A percentile compares a stretch with the other conserved stretches of the same genome.
These are phyloP conservation scores for Alca torda DNA, from an alignment of 2,797 vertebrate genomes.

Conservation along the genomic window DNA sequence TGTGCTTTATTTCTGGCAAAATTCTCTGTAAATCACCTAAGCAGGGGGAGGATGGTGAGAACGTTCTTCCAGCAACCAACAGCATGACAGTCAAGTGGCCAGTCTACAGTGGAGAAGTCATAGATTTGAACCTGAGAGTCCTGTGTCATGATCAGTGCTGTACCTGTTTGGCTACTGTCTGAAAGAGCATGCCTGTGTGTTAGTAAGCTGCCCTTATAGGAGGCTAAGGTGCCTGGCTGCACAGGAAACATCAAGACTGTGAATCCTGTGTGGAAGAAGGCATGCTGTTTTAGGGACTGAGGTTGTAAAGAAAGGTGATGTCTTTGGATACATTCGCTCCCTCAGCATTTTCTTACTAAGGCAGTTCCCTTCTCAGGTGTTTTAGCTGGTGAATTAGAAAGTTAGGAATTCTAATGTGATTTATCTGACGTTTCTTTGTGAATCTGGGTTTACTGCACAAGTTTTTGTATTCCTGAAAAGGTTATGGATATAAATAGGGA, in stretches of 20 bases:
- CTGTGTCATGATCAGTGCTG: neutral
- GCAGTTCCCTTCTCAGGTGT: neutral
- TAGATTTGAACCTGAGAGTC: neutral
- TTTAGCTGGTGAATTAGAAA: neutral
- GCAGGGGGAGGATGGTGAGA: neutral
- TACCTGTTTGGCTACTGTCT: neutral
- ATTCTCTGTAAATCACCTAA: neutral
- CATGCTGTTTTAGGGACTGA: neutral
- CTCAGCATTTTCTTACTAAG: neutral
- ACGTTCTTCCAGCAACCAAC: neutral
- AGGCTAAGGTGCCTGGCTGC: neutral
- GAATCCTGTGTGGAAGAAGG: neutral
- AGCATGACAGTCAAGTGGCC: neutral
- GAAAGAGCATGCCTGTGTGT: neutral
- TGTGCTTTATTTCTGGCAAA: neutral
- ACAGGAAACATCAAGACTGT: neutral
- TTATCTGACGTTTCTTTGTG: neutral
- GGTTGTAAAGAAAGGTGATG: neutral
- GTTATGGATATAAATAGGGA: neutral
- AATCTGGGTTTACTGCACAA: neutral
- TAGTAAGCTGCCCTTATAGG: neutral
- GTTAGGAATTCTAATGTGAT: neutral
- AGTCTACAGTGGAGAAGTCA: neutral
- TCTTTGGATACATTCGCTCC: neutral
- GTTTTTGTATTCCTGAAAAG: neutral